Evolutionary conservation across 2,113 vertebrate species (phyloP).

Genomic region (Anhinga rufa): DNA sequence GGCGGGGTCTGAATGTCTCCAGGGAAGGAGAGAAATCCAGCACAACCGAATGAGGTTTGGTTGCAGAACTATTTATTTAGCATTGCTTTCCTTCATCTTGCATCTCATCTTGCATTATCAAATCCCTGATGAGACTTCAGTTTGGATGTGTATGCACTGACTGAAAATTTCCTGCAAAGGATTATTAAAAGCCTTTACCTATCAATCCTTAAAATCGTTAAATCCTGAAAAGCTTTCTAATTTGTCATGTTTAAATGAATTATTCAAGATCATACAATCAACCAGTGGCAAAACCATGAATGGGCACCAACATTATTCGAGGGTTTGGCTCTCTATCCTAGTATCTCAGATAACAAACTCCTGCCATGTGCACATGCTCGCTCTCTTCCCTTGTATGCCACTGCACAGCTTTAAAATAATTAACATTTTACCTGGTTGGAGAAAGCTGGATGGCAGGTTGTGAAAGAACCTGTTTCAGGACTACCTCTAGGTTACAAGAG

Average conservation of each 20-base stretch:
- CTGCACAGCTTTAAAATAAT: background rate
- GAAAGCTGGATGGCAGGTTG: background rate
- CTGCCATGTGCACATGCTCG: background rate
- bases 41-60: background rate
- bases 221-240: background rate
- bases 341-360: background rate
- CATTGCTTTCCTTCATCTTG: background rate
- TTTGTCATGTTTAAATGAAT: background rate
- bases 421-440: background rate
- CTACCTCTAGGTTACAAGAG: background rate
- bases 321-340: background rate
- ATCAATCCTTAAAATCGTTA: background rate
- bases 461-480: background rate
- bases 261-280: background rate
- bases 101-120: background rate
- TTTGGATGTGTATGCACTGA: background rate
- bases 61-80: background rate
- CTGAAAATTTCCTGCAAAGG: background rate
- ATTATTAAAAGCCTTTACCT: background rate
- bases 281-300: background rate
- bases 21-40: too few relatives aligned
- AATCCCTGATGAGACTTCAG: background rate
- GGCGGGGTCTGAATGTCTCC: too few relatives aligned
- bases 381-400: background rate
- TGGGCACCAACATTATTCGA: background rate